Base-by-base conservation (phyloP, 2,797 vertebrate genomes). In the Smutsia temminckii region DNA sequence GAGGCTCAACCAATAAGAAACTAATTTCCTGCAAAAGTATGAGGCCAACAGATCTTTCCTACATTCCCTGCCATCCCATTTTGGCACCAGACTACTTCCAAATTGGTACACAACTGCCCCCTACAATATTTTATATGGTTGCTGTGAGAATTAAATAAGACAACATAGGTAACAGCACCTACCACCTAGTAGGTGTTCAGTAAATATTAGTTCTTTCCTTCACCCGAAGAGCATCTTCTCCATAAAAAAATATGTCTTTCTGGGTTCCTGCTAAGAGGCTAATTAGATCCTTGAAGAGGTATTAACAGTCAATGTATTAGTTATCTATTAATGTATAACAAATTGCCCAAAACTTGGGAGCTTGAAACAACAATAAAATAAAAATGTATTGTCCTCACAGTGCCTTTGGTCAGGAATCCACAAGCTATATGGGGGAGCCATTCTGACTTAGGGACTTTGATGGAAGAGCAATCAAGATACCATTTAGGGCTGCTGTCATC, bases 1-100 rank as follows among this genome's bases (percentile, higher is more conserved):
- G 69, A 84, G 25, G 75, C 17, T 93, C 66, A 72, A 46, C 14
- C 21, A 85, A n/a, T 25, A 66, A 40, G 46, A 89, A 90, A 87
- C 57, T 77, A 55, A 72, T 87, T 96, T 84, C 49, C 85, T 87
- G 40, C 46, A 93, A 93, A 93, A 75, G 16, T 75, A 3, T 59
- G 25, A 85, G 9, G 25, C 46, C 40, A 93, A 34, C 2, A 40
- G 18, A 57, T 51, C 29, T 81, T 75, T 85, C 57, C 77, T 66
- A 71, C 8, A 55, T 63, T 4, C 18, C 13, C 68, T 81, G 10
- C 71, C 37, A 51, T 63, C 4, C 23, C 37, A 40, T 90, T 84
- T 89, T 61, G 68, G 21, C 81, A 87, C 9, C 37, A 74, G 29
- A 72, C 29, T 74, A 40, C 59, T 69, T 89, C 42, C 37, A 51